Evolutionary conservation across 92 coral and sea anemone genomes (phyloP), one percentile per base, ranked within the genome.

Genomic region (Porites evermanni): DNA sequence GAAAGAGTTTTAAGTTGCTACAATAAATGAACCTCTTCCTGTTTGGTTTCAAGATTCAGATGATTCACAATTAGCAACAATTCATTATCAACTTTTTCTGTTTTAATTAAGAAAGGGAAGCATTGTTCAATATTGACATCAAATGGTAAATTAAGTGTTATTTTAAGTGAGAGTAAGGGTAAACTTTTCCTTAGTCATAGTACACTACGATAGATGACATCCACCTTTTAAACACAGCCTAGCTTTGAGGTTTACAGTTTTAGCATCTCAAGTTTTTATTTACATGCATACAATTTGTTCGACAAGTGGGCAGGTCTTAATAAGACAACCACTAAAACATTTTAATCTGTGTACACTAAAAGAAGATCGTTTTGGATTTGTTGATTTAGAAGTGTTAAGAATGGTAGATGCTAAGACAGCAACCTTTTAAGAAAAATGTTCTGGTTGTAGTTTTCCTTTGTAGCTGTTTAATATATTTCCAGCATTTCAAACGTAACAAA

Each of bases 41-140:
- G 79, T 75, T 75, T 75, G 79, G 79, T 75, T 75, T 75, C 8
- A 75, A n/a, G 79, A 52, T 75, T 75, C 16, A 6, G 65, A 54
- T 9, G 64, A 53, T 53, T 1, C 79, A 75, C 66, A 64, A 75
- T 75, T 75, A 75, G 66, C 79, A 53, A 75, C 79, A 75, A 75
- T 54, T 75, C 65, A 75, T 6, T 75, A 75, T 14, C 79, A 75
- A 9, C 79, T 54, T 29, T 75, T 75, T 75, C 79, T 75, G 26
- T 75, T 75, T 75, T 75, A 64, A n/a, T 75, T 53, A 75, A 18
- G 14, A 4, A 75, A 58, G 79, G 79, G 79, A 75, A 19, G 16
- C 10, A 12, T 6, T 75, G 79, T 14, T 6, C 79, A 75, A 75
- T 75, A n/a, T 52, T 73, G 65, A 75, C 29, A 53, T 75, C 38